Evolutionary conservation across 2,797 vertebrate species (phyloP).

Genomic region (Tadarida brasiliensis): DNA sequence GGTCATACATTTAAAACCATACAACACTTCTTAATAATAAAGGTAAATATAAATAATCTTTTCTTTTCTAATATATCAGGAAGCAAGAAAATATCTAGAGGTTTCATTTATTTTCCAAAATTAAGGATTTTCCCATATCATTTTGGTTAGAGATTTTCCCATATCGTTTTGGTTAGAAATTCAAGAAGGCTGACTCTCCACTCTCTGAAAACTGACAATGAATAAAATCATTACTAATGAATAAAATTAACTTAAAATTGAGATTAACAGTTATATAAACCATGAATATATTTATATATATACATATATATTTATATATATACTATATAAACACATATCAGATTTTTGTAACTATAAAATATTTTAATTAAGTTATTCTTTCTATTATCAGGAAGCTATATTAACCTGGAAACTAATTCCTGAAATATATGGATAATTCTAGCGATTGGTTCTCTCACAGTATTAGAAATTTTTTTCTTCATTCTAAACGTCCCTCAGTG

Average conservation of each 20-base stretch:
- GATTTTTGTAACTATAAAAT: constrained; percentile 17
- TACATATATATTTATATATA: background rate
- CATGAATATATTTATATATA: background rate
- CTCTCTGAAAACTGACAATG: constrained; percentile 25
- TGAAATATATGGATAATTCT: constrained; percentile 45
- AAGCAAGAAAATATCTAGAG: constrained; percentile 34
- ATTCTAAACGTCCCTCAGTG: background rate
- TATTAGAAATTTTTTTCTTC: background rate
- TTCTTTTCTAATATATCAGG: constrained; percentile 37
- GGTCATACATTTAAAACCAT: constrained; percentile 17
- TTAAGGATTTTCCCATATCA: background rate
- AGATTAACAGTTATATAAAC: background rate
- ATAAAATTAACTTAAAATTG: constrained; percentile 56
- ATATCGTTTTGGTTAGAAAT: background rate
- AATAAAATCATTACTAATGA: constrained; percentile 44
- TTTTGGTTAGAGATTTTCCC: constrained; percentile 19
- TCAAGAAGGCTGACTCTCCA: background rate
- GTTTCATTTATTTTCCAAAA: constrained; percentile 65
- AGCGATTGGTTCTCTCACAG: background rate
- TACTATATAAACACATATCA: background rate
- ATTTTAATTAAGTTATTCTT: constrained; percentile 10
- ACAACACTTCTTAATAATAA: constrained; percentile 13
- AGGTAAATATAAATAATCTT: constrained; percentile 63
- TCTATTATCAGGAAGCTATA: background rate
- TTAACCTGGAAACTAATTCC: constrained; percentile 19